A percentile compares a stretch with the other conserved stretches of the same genome.
Evolutionary conservation across 2,797 vertebrate species (phyloP).

Genomic region (Anguilla anguilla): DNA sequence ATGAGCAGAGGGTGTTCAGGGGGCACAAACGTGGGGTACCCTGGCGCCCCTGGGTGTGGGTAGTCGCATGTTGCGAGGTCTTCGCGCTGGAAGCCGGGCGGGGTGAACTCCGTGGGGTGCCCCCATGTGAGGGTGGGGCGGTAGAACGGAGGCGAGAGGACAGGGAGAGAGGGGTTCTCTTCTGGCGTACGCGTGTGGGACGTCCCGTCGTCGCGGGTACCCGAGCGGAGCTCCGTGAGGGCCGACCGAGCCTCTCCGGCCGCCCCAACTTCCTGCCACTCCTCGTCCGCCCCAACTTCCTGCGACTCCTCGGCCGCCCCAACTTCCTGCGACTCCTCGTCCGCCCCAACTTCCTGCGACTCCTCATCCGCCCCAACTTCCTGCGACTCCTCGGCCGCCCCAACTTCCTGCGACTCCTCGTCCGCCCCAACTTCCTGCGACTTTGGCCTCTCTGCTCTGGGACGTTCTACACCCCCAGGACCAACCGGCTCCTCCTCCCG

Average conservation of each 20-base stretch:
- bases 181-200: slow-evolving; percentile 40
- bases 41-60: slow-evolving; percentile 71
- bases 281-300: slow-evolving; percentile 54
- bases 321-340: slow-evolving; percentile 46
- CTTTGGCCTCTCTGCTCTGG: slow-evolving; percentile 40
- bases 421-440: slow-evolving; percentile 58
- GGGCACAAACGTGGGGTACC: slow-evolving; percentile 81
- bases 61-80: slow-evolving; percentile 63
- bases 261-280: slow-evolving; percentile 55
- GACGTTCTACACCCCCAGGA: neutral
- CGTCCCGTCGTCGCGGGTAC: slow-evolving; percentile 67
- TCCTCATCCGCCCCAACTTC: no score
- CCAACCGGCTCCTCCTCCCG: slow-evolving; percentile 67
- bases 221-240: slow-evolving; percentile 74
- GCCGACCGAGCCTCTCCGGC: slow-evolving; percentile 58
- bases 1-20: slow-evolving; percentile 72
- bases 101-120: slow-evolving; percentile 66
- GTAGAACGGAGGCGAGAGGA: slow-evolving; percentile 72
- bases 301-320: slow-evolving; percentile 14
- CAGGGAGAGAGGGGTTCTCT: slow-evolving; percentile 64
- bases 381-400: slow-evolving; percentile 60
- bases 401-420: slow-evolving; percentile 61
- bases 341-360: slow-evolving; percentile 57
- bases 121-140: slow-evolving; percentile 77
- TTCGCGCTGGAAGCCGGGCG: slow-evolving; percentile 69